Evolutionary conservation across 2,888 invertebrate species (phyloP).

Genomic region (Tetragnatha montana): DNA sequence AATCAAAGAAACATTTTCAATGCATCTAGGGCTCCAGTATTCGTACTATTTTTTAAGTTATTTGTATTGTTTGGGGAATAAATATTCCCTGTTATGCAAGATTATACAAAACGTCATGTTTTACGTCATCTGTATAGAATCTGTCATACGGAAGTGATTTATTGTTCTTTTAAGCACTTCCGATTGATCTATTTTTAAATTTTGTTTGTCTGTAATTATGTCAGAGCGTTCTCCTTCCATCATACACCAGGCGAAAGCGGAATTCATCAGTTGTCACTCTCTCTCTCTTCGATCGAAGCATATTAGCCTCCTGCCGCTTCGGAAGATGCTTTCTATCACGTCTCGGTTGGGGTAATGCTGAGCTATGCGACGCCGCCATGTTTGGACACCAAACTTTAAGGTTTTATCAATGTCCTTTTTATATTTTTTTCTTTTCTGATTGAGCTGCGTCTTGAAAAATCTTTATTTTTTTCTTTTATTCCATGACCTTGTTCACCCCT

Average conservation of each 20-base stretch:
- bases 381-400: constrained; percentile 26
- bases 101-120: neutral
- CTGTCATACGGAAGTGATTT: constrained; percentile 38
- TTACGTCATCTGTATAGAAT: neutral
- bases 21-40: too few species aligned
- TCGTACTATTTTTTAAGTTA: too few species aligned
- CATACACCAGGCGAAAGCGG: neutral
- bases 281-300: constrained; percentile 28
- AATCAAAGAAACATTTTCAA: too few species aligned
- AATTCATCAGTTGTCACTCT: constrained; percentile 28
- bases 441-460: too few species aligned
- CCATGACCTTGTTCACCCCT: too few species aligned
- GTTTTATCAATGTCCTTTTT: too few species aligned
- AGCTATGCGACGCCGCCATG: constrained; percentile 9
- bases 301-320: constrained; percentile 24
- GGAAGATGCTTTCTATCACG: constrained; percentile 8
- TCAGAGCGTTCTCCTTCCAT: constrained; percentile 28
- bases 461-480: too few species aligned
- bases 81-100: neutral
- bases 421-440: too few species aligned
- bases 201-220: constrained; percentile 34
- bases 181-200: constrained; percentile 34
- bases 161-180: neutral
- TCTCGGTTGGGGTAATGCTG: constrained; percentile 3
- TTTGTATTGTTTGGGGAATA: too few species aligned